Evolutionary conservation across 1,140 invertebrate genomes (phyloP).

Genomic region (Philotrypesis tridentata): DNA sequence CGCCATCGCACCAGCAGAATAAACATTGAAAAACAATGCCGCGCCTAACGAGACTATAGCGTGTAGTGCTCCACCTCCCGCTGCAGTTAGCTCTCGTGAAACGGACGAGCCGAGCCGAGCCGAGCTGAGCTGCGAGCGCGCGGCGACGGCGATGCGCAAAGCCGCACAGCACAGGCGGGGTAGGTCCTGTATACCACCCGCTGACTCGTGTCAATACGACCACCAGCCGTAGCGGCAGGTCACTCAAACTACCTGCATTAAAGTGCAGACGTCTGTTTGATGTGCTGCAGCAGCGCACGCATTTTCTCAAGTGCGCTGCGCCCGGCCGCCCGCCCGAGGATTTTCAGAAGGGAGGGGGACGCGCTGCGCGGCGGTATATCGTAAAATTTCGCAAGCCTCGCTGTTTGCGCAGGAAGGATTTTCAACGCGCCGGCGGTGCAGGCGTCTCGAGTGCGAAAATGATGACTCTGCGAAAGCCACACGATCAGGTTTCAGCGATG

Average conservation of each 20-base stretch:
- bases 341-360: constrained; percentile 18
- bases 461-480: neutral
- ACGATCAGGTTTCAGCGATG: too few species aligned
- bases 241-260: constrained; percentile 31
- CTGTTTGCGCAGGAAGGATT: constrained; percentile 36
- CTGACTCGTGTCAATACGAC: constrained; percentile 57
- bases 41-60: neutral
- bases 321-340: constrained; percentile 4
- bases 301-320: constrained; percentile 1
- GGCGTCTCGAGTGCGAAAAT: neutral
- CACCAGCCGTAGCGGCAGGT: constrained; percentile 58
- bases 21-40: constrained; percentile 4
- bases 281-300: neutral
- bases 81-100: too few species aligned
- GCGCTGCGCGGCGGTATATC: neutral
- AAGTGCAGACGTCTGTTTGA: constrained; percentile 10
- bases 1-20: neutral
- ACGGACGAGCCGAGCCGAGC: too few species aligned
- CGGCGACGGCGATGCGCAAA: neutral
- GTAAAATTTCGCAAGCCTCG: constrained; percentile 47
- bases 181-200: constrained; percentile 49
- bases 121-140: too few species aligned
- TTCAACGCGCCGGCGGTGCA: neutral
- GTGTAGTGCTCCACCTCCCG: neutral
- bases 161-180: neutral